Evolutionary conservation across 2,113 vertebrate species (phyloP).

Genomic region (Misgurnus anguillicaudatus): DNA sequence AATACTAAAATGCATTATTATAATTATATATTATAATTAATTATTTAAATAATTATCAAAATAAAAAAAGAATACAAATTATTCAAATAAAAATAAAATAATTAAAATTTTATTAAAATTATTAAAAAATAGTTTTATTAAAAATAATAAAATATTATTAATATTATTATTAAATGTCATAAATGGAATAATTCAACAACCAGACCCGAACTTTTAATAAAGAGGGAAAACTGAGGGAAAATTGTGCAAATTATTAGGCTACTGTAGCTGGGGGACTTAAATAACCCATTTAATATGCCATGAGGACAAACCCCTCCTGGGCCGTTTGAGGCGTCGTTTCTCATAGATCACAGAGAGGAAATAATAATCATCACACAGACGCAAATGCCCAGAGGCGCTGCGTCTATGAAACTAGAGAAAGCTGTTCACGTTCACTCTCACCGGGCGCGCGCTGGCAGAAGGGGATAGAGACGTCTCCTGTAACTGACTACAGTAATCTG

Average conservation of each 20-base stretch:
- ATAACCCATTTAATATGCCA: constrained; percentile 11
- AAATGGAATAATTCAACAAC: too few species aligned
- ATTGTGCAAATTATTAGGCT: constrained; percentile 38
- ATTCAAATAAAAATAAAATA: too few species aligned
- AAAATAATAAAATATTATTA: too few species aligned
- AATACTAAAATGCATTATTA: too few species aligned
- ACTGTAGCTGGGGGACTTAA: constrained; percentile 23
- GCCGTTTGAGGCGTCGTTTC: constrained; percentile 6
- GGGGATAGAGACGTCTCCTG: not conserved
- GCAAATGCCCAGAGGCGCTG: constrained; percentile 42
- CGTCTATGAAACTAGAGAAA: constrained; percentile 57
- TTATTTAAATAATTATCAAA: too few species aligned
- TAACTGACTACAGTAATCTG: not conserved
- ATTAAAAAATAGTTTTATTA: too few species aligned
- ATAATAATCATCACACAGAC: constrained; percentile 38
- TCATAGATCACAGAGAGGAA: constrained; percentile 33
- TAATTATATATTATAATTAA: too few species aligned
- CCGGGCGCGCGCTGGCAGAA: constrained; percentile 48
- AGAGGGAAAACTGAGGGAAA: constrained; percentile 28
- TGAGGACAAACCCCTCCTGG: constrained; percentile 25
- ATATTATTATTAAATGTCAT: too few species aligned
- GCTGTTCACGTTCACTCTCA: constrained; percentile 25
- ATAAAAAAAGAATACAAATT: too few species aligned
- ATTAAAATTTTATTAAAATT: too few species aligned
- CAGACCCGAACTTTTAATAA: too few species aligned